Percentiles rank a stretch among this genome's conserved stretches.
phyloP scores from a whole-genome alignment of 2,113 vertebrate species.

The Nothocercus julius region DNA sequence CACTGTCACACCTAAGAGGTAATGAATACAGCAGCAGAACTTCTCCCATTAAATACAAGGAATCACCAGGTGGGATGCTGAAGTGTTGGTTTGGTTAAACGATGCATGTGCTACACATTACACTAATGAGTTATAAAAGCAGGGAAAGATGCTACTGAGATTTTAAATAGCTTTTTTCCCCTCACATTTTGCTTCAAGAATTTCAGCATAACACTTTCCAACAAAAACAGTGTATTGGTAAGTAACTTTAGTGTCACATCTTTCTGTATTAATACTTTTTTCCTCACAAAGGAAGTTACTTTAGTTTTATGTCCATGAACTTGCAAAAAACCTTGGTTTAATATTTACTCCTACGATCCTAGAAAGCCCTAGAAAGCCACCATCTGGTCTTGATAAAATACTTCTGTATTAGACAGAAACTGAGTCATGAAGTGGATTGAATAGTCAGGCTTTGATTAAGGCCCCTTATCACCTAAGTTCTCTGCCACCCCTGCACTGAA shows the following conservation, averaged over 20 bases:
- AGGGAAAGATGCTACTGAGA: not conserved
- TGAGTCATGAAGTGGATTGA: not conserved
- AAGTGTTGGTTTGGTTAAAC: constrained; percentile 3
- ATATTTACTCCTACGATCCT: not conserved
- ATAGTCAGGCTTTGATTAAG: not conserved
- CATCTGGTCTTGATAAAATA: not conserved
- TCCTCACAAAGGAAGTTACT: not conserved
- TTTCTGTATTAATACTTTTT: not conserved
- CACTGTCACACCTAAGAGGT: not conserved
- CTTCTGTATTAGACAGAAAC: not conserved
- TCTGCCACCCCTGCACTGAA: not conserved
- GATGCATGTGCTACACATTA: not conserved
- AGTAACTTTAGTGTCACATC: rapidly evolving
- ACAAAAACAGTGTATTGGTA: not conserved
- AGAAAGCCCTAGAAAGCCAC: not conserved
- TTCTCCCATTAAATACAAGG: not conserved
- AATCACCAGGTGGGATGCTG: not conserved
- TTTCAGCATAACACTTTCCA: not conserved
- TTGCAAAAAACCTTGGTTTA: not conserved
- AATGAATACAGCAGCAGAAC: not conserved
- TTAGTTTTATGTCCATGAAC: not conserved
- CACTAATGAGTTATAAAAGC: not conserved
- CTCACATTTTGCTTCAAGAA: not conserved
- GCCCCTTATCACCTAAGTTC: not conserved
- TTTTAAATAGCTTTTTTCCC: not conserved